These are phyloP conservation scores for Megalops cyprinoides DNA, from an alignment of 2,797 vertebrate species.

Conservation along the genomic window DNA sequence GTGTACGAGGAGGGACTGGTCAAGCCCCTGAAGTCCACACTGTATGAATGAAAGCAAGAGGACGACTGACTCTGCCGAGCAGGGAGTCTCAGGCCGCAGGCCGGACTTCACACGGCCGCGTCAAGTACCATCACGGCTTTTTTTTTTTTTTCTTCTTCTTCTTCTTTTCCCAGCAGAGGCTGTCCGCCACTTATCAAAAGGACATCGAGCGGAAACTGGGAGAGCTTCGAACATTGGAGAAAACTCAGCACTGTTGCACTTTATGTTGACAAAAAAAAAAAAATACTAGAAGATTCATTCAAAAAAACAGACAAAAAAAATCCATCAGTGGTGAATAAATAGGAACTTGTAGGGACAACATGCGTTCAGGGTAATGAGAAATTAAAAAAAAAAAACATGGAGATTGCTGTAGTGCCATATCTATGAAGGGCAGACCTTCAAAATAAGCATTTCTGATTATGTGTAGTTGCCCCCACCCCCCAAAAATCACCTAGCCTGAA, in stretches of 20 bases:
- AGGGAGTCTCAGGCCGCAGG: conserved; percentile 27
- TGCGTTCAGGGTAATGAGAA: conserved; percentile 79
- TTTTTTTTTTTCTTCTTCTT: not conserved
- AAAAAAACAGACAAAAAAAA: conserved; percentile 61
- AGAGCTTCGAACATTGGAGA: conserved; percentile 69
- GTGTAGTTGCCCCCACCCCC: not conserved
- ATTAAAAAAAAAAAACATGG: conserved; percentile 50
- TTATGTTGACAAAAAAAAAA: conserved; percentile 85
- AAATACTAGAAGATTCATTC: conserved; percentile 37
- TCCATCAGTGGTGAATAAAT: conserved; percentile 63
- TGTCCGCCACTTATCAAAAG: not conserved
- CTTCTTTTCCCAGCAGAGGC: not conserved
- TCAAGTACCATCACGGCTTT: not conserved
- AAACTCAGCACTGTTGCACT: conserved; percentile 99
- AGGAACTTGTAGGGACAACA: conserved; percentile 70
- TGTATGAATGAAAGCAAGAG: conserved; percentile 78
- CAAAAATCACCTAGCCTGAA: not conserved
- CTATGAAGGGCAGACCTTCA: conserved; percentile 54
- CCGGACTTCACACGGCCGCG: conserved; percentile 19
- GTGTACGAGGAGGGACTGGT: conserved; percentile 94
- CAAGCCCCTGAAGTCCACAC: conserved; percentile 78
- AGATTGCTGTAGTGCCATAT: conserved; percentile 86
- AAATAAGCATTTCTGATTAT: not conserved
- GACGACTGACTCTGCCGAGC: conserved; percentile 28
- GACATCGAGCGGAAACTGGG: conserved; percentile 10